Evolutionary conservation across 2,888 invertebrate species (phyloP), one percentile per base, ranked within the genome.

Genomic region (Drosophila ezoana): DNA sequence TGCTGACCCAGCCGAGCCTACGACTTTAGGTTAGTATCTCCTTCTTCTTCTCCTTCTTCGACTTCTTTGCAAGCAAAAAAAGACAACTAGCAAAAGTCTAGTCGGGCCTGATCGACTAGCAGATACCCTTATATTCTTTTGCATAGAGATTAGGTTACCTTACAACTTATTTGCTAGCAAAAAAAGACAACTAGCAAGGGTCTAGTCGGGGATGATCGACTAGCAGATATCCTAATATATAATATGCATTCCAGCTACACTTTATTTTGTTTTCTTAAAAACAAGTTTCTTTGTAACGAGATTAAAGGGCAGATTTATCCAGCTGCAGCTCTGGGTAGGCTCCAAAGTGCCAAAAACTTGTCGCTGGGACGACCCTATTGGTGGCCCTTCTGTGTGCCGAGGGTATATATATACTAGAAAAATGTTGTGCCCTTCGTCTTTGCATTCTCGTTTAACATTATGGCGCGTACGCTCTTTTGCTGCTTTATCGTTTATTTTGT

Each of bases 21-120:
- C 56, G 78, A 85, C 88, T 85, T 87, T 86, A 89, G 85, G 85
- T 86, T 89, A 86, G 85, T 86, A 89, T 82, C 70, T 74, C 58
- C 65, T 58, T 38, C 62, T 72, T 57, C 53, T 77, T 76, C 64
- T n/a, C n/a, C n/a, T n/a, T n/a, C n/a, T n/a, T n/a, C 63, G 48
- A 74, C 72, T 86, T 71, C 49, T 66, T 67, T 62, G 54, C 73
- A 49, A 51, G 48, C 2, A 20, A 28, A 57, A 51, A 43, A 41
- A 38, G 51, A 23, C 23, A 23, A 23, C 23, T 8, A 28, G 28
- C 28, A 28, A 28, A 28, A 2, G 0, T 28, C 28, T 28, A 28
- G 28, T 28, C 28, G 28, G 28, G 28, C 28, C 2, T 28, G 28
- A 8, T 28, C 28, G 28, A 28, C 28, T 28, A 28, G 28, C 28